Base-by-base conservation (phyloP, 2,888 invertebrate genomes). In the Mesorhabditis spiculigera region DNA sequence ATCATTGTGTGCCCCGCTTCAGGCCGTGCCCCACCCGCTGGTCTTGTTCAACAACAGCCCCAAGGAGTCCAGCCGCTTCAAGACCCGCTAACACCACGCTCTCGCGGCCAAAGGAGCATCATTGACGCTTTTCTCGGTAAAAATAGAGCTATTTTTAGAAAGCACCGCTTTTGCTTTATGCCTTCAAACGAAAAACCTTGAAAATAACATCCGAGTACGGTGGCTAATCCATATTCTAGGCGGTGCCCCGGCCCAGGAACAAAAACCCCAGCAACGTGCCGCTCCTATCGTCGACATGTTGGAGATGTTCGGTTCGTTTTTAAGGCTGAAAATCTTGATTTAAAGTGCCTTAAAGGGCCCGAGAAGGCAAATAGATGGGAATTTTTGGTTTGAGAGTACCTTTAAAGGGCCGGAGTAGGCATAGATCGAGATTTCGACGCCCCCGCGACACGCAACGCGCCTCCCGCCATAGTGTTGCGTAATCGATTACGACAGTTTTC, bases 221-320 rank as follows among this genome's bases (percentile, higher is more conserved):
- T 50, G 10, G n/a, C 58, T 50, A 28, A 28, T 28, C 28, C 28
- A 28, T 28, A 28, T 28, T 28, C 28, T 50, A 50, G 58, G 58
- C 58, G 58, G 58, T 1, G 8, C 58, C 28, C 28, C 28, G n/a
- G n/a, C 58, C n/a, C 10, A 50, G 58, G 10, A 50, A 50, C 10
- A 10, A 50, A 50, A 50, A 50, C 58, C 58, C 58, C 58, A 50
- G n/a, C 58, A 50, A 50, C 58, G 58, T 2, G 58, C 58, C 10
- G 58, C 58, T 10, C 58, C 58, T 50, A 50, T 50, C n/a, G 58
- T 50, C n/a, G n/a, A 50, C n/a, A 50, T 50, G 58, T n/a, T 50
- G 58, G 58, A 50, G 3, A 50, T 50, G 58, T 50, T 50, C n/a
- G 58, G 58, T 50, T n/a, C 28, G 28, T 28, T 28, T 28, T 28